Percentiles rank a stretch among this genome's conserved stretches.
These are phyloP conservation scores for Sussaba pulchella DNA, from an alignment of 2,888 invertebrate species.

Conservation along the genomic window DNA sequence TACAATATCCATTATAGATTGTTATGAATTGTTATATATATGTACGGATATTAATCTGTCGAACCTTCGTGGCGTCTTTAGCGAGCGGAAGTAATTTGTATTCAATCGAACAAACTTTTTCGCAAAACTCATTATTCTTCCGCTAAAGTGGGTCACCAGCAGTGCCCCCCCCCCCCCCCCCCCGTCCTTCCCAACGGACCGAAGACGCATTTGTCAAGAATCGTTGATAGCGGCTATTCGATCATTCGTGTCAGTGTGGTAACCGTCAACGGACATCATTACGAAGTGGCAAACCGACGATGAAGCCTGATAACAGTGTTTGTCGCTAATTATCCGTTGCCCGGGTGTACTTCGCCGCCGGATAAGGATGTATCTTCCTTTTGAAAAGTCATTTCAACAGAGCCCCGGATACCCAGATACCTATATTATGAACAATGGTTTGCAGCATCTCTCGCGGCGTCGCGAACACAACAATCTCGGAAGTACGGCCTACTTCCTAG, in stretches of 20 bases:
- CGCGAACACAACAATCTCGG: slow-evolving; percentile 62
- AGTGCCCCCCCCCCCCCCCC: too few relatives aligned
- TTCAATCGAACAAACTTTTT: neutral
- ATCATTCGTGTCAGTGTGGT: slow-evolving; percentile 3
- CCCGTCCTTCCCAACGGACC: neutral
- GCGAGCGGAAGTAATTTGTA: neutral
- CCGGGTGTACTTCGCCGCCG: neutral
- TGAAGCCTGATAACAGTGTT: slow-evolving; percentile 16
- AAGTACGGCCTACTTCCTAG: slow-evolving; percentile 66
- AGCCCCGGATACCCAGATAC: slow-evolving; percentile 13
- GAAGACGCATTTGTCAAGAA: slow-evolving; percentile 19
- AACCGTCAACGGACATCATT: slow-evolving; percentile 51
- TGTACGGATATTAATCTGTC: neutral
- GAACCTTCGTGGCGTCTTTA: neutral
- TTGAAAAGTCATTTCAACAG: slow-evolving; percentile 57
- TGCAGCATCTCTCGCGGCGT: slow-evolving; percentile 7
- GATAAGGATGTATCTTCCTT: slow-evolving; percentile 26
- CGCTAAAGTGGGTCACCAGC: neutral
- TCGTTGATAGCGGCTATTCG: slow-evolving; percentile 24
- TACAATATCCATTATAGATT: neutral
- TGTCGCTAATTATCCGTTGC: slow-evolving; percentile 46
- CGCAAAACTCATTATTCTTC: neutral
- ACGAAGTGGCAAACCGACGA: slow-evolving; percentile 31
- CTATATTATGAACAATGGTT: slow-evolving; percentile 32
- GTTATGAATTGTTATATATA: neutral